Percentiles rank a stretch among this genome's conserved stretches.
These are phyloP conservation scores for Smutsia gigantea DNA, from an alignment of 2,797 vertebrate species.

Conservation along the genomic window DNA sequence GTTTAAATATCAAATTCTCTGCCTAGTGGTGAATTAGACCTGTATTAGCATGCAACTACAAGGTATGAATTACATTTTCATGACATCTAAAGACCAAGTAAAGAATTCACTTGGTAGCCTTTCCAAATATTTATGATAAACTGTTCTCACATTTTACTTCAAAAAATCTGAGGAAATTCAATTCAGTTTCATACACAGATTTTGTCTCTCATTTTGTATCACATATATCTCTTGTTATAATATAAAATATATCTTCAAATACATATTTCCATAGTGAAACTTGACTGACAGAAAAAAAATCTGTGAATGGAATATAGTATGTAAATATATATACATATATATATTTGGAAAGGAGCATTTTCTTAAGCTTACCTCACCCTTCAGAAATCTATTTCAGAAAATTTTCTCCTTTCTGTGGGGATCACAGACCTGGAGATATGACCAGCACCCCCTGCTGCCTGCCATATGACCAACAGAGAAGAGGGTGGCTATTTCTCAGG, in stretches of 20 bases:
- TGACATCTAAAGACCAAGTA: neutral
- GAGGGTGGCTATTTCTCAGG: neutral
- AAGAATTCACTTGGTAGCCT: neutral
- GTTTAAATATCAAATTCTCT: neutral
- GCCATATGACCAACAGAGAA: neutral
- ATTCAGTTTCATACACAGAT: neutral
- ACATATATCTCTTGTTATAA: neutral
- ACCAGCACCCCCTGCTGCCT: conserved; percentile 83
- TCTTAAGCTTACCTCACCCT: conserved; percentile 70
- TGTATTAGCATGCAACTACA: neutral
- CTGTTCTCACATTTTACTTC: neutral
- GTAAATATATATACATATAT: neutral
- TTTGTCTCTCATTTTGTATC: neutral
- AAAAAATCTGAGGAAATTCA: neutral
- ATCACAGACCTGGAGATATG: conserved; percentile 80
- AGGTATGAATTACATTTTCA: neutral
- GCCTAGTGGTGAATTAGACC: neutral
- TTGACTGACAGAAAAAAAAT: neutral
- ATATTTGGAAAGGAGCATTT: conserved; percentile 70
- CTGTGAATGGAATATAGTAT: neutral
- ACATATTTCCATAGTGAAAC: neutral
- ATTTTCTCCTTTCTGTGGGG: conserved; percentile 62
- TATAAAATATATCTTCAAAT: neutral
- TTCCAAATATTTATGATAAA: neutral
- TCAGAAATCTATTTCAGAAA: conserved; percentile 61